A percentile compares a stretch with the other conserved stretches of the same genome.
These are phyloP conservation scores for Atta texana DNA, from an alignment of 1,140 invertebrate genomes.

Conservation along the genomic window DNA sequence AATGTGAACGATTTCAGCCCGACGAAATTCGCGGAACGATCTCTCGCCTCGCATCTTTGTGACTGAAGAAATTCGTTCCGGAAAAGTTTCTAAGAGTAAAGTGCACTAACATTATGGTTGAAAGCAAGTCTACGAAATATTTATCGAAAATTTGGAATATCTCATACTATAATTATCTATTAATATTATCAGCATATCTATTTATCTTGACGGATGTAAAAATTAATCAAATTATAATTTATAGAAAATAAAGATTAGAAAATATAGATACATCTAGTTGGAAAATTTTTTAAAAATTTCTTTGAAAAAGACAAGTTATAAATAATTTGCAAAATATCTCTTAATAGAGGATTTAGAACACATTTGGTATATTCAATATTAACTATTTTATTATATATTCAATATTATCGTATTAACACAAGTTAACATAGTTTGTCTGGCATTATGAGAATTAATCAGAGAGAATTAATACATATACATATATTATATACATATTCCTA, in stretches of 20 bases:
- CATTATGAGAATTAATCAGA: background rate
- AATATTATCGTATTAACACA: background rate
- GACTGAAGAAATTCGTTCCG: slow-evolving; percentile 20
- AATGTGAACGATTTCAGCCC: slow-evolving; percentile 43
- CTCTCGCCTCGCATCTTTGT: slow-evolving; percentile 20
- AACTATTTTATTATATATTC: too few relatives aligned
- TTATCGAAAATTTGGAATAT: background rate
- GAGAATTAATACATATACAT: slow-evolving; percentile 31
- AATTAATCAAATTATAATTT: background rate
- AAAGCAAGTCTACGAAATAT: slow-evolving; percentile 11
- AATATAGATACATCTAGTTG: background rate
- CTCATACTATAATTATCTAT: background rate
- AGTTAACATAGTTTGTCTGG: background rate
- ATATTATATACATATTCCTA: background rate
- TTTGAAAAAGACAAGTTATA: background rate
- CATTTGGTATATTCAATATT: background rate
- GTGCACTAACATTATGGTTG: background rate
- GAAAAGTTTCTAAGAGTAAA: background rate
- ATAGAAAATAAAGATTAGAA: background rate
- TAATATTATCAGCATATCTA: background rate
- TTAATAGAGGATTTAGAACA: background rate
- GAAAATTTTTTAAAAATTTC: background rate
- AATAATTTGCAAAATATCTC: slow-evolving; percentile 11
- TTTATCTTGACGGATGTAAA: background rate
- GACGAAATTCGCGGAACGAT: slow-evolving; percentile 5